A percentile compares a stretch with the other conserved stretches of the same genome.
phyloP scores from a whole-genome alignment of 2,113 vertebrate species.

The Empidonax alnorum region DNA sequence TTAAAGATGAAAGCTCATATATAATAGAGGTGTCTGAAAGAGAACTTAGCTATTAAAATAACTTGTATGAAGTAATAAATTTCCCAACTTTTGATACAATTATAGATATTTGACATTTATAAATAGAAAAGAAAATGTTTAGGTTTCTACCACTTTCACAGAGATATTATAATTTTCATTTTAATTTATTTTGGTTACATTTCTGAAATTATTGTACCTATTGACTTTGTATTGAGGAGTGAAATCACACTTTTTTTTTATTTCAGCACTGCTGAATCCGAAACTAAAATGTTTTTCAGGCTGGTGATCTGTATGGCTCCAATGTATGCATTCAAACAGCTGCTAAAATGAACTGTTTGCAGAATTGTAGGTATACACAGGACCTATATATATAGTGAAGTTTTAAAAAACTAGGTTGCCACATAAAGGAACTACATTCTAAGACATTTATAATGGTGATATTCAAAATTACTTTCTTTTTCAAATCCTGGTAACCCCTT shows the following conservation, averaged over 20 bases:
- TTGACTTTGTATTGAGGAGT: neutral
- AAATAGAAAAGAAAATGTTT: neutral
- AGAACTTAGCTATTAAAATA: slow-evolving; percentile 14
- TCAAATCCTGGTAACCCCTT: neutral
- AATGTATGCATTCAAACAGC: accelerated
- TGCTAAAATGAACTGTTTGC: neutral
- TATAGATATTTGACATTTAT: neutral
- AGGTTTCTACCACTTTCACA: neutral
- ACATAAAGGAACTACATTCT: neutral
- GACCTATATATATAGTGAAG: neutral
- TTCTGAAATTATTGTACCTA: neutral
- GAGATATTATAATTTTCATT: neutral
- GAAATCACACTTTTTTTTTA: neutral
- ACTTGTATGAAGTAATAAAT: neutral
- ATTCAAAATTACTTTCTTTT: neutral
- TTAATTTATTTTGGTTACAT: neutral
- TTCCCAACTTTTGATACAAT: neutral
- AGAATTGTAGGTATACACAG: neutral
- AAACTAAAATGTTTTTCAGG: neutral
- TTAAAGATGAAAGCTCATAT: neutral
- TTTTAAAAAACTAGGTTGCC: neutral
- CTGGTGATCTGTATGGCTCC: neutral
- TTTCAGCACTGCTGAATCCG: neutral
- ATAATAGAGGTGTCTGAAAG: neutral
- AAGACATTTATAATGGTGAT: neutral